Base-by-base conservation (phyloP, 2,888 invertebrate species). In the Craniophora ligustri region DNA sequence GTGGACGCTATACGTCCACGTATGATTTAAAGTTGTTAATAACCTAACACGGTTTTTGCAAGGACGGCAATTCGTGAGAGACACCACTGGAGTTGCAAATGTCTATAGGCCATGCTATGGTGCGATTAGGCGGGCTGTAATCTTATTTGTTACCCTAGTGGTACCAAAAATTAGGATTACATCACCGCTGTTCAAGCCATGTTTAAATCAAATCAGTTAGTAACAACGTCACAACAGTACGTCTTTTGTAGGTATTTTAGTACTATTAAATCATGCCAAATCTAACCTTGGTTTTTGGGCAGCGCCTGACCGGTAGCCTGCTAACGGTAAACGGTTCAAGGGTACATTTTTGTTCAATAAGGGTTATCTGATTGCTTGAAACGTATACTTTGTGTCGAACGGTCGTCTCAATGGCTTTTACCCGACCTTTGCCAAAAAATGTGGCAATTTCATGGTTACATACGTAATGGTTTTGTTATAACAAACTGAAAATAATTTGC, bases 321-420 rank as follows among this genome's bases (percentile, higher is more conserved):
- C 47, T 21, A 42, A 19, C 53, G 40, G 55, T 60, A 56, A 78
- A 73, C 78, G 72, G 85, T 88, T 91, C 89, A 91, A 89, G 92
- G 91, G 62, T 72, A 64, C 44, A 81, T 83, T 86, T n/a, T 85
- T 80, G 83, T 81, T 87, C 81, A 80, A 84, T 84, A 75, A 55
- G 48, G 67, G 23, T 89, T 89, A 91, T 91, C 91, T 81, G 89
- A 89, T 90, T 72, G 81, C 58, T 60, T 58, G 59, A 51, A 72
- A 64, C 42, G 60, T 66, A 68, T 78, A 67, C 53, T 69, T 75
- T 73, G 65, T 58, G 67, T 70, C 59, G 39, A 63, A 67, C 59
- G 49, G 46, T 62, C 50, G 59, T 71, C 72, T 65, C 53, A 73
- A 67, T 66, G 67, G 51, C 58, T 66, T 65, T 61, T 35, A 21